phyloP scores from a whole-genome alignment of 1,140 invertebrate genomes.

The Panonychus citri region DNA sequence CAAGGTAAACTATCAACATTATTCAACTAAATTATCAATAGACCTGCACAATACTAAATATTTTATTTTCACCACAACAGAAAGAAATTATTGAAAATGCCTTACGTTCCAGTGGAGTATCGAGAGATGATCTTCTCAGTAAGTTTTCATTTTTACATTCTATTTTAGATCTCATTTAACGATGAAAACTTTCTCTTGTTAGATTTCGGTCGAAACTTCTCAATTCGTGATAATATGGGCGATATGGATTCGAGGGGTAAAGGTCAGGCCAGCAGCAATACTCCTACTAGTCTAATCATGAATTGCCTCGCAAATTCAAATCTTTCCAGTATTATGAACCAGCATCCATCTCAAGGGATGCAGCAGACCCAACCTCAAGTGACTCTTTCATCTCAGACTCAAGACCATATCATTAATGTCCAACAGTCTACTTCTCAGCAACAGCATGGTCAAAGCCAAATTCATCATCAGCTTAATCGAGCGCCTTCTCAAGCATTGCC shows the following conservation, averaged over 20 bases:
- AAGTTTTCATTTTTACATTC: too few relatives aligned
- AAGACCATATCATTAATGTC: background rate
- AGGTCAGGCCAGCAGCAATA: background rate
- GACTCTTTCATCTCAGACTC: slow-evolving; percentile 8
- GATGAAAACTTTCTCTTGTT: slow-evolving; percentile 46
- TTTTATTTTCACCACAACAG: slow-evolving; percentile 24
- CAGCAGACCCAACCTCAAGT: background rate
- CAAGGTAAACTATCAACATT: slow-evolving; percentile 42
- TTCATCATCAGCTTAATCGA: background rate
- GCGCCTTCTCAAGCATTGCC: background rate
- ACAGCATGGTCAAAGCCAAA: background rate
- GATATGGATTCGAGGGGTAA: background rate
- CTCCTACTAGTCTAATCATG: slow-evolving; percentile 13
- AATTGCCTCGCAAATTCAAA: slow-evolving; percentile 13
- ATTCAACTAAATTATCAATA: too few relatives aligned
- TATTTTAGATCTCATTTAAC: too few relatives aligned
- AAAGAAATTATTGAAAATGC: slow-evolving; percentile 81
- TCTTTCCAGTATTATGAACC: slow-evolving; percentile 8
- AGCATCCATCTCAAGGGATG: background rate
- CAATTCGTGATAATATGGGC: background rate
- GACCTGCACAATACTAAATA: slow-evolving; percentile 11
- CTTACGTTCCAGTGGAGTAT: slow-evolving; percentile 42
- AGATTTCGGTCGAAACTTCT: background rate
- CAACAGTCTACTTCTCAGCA: background rate
- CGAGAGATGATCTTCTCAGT: too few relatives aligned